phyloP scores from a whole-genome alignment of 35 echinoderm and acorn worm species.

The Ophioderma brevispina region DNA sequence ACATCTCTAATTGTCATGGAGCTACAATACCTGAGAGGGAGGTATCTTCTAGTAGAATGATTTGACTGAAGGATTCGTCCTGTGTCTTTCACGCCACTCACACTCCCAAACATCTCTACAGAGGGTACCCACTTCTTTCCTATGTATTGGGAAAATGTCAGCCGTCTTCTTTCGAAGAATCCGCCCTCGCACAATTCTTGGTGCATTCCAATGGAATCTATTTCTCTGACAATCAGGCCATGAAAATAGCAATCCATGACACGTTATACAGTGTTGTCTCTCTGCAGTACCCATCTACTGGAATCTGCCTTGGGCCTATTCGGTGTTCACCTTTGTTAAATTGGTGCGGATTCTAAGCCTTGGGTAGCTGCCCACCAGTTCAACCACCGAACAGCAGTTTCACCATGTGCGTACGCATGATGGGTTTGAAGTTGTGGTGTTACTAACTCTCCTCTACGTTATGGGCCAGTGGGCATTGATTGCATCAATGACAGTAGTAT shows the following conservation, averaged over 20 bases:
- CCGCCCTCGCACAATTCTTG: neutral
- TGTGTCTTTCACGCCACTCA: neutral
- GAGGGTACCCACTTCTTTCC: slow-evolving; percentile 2
- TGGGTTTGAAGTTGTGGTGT: neutral
- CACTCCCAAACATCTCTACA: slow-evolving; percentile 53
- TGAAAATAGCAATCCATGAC: slow-evolving; percentile 60
- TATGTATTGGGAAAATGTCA: slow-evolving; percentile 36
- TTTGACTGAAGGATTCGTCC: neutral
- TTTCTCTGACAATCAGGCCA: slow-evolving; percentile 21
- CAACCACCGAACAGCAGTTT: slow-evolving; percentile 6
- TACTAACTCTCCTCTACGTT: neutral
- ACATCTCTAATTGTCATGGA: neutral
- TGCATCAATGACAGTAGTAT: slow-evolving; percentile 30
- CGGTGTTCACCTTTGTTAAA: slow-evolving; percentile 22
- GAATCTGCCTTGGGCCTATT: slow-evolving; percentile 13
- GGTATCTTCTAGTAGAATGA: neutral
- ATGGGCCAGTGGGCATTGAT: slow-evolving; percentile 14
- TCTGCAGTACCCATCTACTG: slow-evolving; percentile 44
- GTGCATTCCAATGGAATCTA: neutral
- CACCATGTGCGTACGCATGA: neutral
- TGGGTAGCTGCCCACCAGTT: neutral
- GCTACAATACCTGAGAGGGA: neutral
- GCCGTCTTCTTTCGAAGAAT: slow-evolving; percentile 24
- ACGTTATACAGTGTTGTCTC: slow-evolving; percentile 55
- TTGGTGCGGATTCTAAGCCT: slow-evolving; percentile 5